Evolutionary conservation across 2,113 vertebrate species (phyloP).

Genomic region (Ophthalmotilapia sp.): DNA sequence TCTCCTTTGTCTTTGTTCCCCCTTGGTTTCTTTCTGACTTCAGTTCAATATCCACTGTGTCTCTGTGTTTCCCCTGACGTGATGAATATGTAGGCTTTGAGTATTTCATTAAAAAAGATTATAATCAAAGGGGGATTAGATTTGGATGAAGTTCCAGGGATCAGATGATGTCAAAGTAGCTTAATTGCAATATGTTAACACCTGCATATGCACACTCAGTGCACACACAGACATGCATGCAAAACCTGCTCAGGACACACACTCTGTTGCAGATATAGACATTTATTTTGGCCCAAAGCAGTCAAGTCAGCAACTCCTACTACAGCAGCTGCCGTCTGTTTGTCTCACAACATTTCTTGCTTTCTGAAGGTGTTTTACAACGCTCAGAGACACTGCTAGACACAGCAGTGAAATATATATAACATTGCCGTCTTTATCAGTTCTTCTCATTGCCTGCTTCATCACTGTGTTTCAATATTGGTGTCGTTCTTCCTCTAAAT

Average conservation of each 20-base stretch:
- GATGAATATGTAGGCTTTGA: constrained; percentile 51
- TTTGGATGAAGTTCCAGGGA: constrained; percentile 58
- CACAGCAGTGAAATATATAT: constrained; percentile 26
- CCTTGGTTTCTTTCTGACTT: constrained; percentile 35
- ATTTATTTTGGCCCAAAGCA: constrained; percentile 42
- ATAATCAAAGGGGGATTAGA: constrained; percentile 57
- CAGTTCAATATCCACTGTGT: constrained; percentile 36
- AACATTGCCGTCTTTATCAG: constrained; percentile 15
- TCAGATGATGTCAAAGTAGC: constrained; percentile 48
- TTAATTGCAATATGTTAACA: constrained; percentile 48
- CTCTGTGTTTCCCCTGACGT: constrained; percentile 22
- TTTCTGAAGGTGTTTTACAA: constrained; percentile 37
- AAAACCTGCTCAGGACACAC: not conserved
- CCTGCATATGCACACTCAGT: not conserved
- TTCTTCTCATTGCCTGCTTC: constrained; percentile 32
- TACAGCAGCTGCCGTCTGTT: constrained; percentile 43
- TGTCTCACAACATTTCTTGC: constrained; percentile 26
- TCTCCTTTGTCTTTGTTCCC: constrained; percentile 43
- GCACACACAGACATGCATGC: not conserved
- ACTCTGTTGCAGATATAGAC: constrained; percentile 35
- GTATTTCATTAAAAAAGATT: constrained; percentile 65
- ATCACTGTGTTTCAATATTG: constrained; percentile 34
- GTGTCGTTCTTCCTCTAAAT: constrained; percentile 36
- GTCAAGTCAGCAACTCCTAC: constrained; percentile 43
- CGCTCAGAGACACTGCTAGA: not conserved